Conservation (phyloP, 2,797 vertebrate species). For the Crocidura indochinensis region DNA sequence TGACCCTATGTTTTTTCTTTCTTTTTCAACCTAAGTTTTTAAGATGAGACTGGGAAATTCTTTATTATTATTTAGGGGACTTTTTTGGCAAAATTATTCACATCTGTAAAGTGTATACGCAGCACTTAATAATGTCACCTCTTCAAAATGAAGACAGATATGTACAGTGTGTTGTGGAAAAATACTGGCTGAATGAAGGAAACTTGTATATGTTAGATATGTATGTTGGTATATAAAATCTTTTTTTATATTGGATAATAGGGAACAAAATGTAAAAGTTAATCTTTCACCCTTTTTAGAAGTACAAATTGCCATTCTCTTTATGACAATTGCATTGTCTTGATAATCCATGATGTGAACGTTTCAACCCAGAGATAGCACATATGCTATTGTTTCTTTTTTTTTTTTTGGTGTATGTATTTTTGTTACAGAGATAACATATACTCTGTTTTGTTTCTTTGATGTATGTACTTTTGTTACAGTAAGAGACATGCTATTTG, state of each 20-base stretch:
- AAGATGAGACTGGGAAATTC: conserved; percentile 65
- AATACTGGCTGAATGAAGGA: conserved; percentile 3
- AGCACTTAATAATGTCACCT: no score
- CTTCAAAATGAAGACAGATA: no score
- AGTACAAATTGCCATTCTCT: conserved; percentile 27
- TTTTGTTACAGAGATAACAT: conserved; percentile 78
- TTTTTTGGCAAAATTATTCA: no score
- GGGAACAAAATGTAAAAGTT: conserved; percentile 45
- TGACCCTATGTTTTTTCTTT: not conserved
- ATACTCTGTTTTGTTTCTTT: conserved; percentile 69
- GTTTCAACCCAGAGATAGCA: conserved; percentile 63
- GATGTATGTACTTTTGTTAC: conserved; percentile 94
- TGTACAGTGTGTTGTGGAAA: conserved; percentile 26
- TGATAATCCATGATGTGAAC: conserved; percentile 81
- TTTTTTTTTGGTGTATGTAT: no score
- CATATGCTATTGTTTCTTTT: no score
- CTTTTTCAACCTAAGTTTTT: conserved; percentile 65
- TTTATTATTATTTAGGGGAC: conserved; percentile 63
- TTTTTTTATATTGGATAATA: conserved; percentile 4
- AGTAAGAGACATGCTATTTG: conserved; percentile 98
- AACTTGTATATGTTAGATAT: not conserved
- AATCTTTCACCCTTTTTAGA: conserved; percentile 58
- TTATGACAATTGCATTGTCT: conserved; percentile 74
- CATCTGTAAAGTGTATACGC: no score
- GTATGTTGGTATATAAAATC: no score